Conservation (phyloP, 2,888 invertebrate genomes). For the Lasioglossum morio region DNA sequence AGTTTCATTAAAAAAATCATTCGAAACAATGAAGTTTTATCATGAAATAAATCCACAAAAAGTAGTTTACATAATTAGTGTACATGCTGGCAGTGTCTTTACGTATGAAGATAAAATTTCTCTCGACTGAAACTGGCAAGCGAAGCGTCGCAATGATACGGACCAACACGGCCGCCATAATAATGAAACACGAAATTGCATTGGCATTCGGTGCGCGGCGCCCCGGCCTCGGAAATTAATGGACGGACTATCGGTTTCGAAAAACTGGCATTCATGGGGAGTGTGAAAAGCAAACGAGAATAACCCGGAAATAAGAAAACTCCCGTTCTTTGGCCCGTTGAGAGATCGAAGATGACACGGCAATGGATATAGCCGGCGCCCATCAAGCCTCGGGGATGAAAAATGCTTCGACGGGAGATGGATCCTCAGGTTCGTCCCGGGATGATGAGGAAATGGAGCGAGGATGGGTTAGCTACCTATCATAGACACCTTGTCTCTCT, state of each 20-base stretch:
- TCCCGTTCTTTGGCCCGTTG: not conserved
- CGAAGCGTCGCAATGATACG: not conserved
- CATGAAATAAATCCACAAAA: not conserved
- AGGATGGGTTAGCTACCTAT: constrained; percentile 15
- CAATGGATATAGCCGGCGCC: constrained; percentile 40
- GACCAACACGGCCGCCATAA: not conserved
- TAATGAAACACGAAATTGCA: not conserved
- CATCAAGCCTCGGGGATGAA: constrained; percentile 62
- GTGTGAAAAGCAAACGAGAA: constrained; percentile 8
- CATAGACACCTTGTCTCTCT: constrained; percentile 20
- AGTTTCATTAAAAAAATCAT: not conserved
- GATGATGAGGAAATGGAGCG: constrained; percentile 42
- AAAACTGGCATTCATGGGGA: not conserved
- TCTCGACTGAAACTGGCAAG: not conserved
- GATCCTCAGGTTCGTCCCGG: constrained; percentile 32
- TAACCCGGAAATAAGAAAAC: constrained; percentile 23
- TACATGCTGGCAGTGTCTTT: no score
- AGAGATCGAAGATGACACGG: constrained; percentile 18
- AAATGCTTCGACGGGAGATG: constrained; percentile 55
- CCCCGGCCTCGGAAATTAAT: constrained; percentile 2
- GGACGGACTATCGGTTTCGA: not conserved
- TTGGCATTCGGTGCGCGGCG: not conserved
- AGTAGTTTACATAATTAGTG: not conserved
- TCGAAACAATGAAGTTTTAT: no score
- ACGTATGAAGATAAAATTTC: not conserved